Conservation (phyloP, 2,113 vertebrate genomes). For the Urocitellus parryii region DNA sequence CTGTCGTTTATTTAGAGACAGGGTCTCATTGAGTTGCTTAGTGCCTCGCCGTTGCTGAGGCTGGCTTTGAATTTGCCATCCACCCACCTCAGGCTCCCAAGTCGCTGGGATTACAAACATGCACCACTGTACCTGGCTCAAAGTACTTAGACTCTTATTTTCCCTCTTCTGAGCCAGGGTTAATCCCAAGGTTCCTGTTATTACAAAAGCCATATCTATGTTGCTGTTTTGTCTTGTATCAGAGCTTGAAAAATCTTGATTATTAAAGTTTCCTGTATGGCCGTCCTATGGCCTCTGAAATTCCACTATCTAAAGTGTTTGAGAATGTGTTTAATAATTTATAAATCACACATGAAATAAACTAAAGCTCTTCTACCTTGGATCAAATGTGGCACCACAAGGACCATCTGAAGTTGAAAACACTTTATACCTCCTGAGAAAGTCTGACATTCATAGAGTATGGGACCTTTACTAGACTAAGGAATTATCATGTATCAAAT, state of each 20-base stretch:
- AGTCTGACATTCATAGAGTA: background rate
- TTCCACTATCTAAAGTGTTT: background rate
- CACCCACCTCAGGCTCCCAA: too few relatives aligned
- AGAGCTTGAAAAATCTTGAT: slow-evolving; percentile 20
- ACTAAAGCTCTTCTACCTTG: slow-evolving; percentile 8
- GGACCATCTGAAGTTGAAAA: background rate
- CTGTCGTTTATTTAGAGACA: too few relatives aligned
- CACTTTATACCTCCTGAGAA: background rate
- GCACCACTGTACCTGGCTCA: background rate
- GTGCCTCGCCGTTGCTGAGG: too few relatives aligned
- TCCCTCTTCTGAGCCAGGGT: background rate
- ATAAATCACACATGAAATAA: background rate
- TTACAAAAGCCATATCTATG: background rate
- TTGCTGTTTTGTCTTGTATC: background rate
- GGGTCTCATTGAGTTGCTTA: too few relatives aligned
- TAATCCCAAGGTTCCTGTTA: background rate
- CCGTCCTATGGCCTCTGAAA: background rate
- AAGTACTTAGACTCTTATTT: background rate
- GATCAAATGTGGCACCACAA: background rate
- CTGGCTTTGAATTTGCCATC: too few relatives aligned
- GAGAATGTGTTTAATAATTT: background rate
- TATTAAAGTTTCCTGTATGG: background rate
- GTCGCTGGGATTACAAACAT: too few relatives aligned
- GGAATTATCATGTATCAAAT: background rate
- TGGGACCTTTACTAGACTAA: background rate